A percentile compares a stretch with the other conserved stretches of the same genome.
Conservation (phyloP, 1,140 invertebrate species). For the Maconellicoccus hirsutus region DNA sequence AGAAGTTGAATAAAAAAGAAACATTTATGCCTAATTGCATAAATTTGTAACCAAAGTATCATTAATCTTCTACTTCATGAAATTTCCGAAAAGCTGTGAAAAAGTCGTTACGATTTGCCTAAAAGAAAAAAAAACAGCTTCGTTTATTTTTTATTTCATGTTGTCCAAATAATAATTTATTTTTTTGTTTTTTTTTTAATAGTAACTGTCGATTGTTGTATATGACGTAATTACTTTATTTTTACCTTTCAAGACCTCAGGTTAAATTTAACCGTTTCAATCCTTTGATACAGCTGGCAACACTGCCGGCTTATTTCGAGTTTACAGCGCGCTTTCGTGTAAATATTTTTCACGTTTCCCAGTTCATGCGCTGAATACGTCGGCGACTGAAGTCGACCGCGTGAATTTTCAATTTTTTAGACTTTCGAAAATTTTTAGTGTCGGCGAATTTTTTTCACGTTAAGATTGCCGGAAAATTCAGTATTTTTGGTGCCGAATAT, state of each 20-base stretch:
- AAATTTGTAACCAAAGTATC: neutral
- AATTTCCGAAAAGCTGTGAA: neutral
- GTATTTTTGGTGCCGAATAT: no score
- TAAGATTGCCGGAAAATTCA: no score
- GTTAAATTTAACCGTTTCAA: slow-evolving; percentile 1
- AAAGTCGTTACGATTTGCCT: neutral
- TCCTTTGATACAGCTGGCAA: neutral
- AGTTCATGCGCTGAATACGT: neutral
- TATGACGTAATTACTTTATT: neutral
- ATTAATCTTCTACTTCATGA: neutral
- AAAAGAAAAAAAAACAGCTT: no score
- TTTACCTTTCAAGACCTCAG: neutral
- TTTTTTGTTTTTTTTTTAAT: neutral
- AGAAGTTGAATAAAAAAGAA: neutral
- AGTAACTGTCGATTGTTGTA: neutral
- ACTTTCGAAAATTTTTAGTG: neutral
- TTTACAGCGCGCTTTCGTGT: neutral
- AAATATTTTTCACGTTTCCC: neutral
- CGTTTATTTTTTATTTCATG: no score
- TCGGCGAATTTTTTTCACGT: neutral
- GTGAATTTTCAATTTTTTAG: neutral
- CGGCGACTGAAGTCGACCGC: neutral
- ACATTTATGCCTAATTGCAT: neutral
- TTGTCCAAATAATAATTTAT: no score
- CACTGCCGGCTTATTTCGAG: neutral